These are phyloP conservation scores for Palaemon carinicauda DNA, from an alignment of 1,140 invertebrate genomes.

Conservation along the genomic window DNA sequence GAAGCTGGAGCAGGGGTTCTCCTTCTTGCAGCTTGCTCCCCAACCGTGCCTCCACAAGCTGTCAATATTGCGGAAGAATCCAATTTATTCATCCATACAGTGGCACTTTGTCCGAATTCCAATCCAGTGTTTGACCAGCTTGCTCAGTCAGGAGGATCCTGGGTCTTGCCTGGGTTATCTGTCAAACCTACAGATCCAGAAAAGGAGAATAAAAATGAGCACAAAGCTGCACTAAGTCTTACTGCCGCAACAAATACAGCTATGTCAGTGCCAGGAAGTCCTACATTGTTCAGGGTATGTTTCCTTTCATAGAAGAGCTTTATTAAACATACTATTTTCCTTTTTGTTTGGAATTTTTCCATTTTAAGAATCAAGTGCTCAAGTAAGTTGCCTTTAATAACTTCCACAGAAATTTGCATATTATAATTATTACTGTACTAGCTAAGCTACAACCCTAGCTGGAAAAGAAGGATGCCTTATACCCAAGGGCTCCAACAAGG, in stretches of 20 bases:
- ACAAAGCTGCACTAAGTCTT: slow-evolving; percentile 16
- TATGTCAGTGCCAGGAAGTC: slow-evolving; percentile 2
- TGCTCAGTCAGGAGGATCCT: slow-evolving; percentile 20
- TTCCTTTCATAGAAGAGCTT: no score
- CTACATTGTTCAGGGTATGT: slow-evolving; percentile 32
- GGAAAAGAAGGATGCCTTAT: no score
- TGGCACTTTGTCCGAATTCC: slow-evolving; percentile 39
- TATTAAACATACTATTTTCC: no score
- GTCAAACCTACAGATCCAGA: neutral
- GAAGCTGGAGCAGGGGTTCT: slow-evolving; percentile 37
- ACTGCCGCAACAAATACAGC: slow-evolving; percentile 23
- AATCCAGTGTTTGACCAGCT: slow-evolving; percentile 46
- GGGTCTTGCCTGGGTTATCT: slow-evolving; percentile 30
- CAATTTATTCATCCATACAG: slow-evolving; percentile 37
- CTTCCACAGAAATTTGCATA: neutral
- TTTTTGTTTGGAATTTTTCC: neutral
- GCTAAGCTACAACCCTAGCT: no score
- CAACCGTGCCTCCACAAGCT: neutral
- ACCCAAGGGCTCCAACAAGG: no score
- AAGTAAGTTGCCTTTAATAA: neutral
- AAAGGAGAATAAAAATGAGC: slow-evolving; percentile 10
- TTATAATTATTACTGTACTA: no score
- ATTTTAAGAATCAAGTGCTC: neutral
- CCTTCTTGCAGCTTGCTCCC: slow-evolving; percentile 45
- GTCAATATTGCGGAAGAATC: neutral